Percentiles rank a stretch among this genome's conserved stretches.
Conservation (phyloP, 1,140 invertebrate genomes). For the Sinella curviseta region DNA sequence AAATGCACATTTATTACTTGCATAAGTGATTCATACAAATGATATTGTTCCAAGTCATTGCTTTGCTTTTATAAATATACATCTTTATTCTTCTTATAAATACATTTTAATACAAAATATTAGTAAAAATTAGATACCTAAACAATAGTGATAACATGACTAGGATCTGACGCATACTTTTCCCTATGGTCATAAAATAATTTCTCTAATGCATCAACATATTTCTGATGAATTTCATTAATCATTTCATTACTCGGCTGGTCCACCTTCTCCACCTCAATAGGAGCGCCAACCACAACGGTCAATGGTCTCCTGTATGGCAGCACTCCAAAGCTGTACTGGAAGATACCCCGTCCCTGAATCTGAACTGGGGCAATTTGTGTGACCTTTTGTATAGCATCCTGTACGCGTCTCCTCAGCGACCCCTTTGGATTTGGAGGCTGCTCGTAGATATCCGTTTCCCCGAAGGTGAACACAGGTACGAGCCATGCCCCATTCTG, state of each 20-base stretch:
- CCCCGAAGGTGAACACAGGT: conserved; percentile 87
- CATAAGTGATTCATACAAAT: no score
- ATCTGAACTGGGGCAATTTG: conserved; percentile 79
- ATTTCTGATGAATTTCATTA: conserved; percentile 71
- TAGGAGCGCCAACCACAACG: conserved; percentile 81
- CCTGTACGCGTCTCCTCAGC: conserved; percentile 67
- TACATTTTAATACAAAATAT: no score
- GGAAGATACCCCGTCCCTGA: conserved; percentile 82
- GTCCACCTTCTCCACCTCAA: conserved; percentile 68
- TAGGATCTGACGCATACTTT: conserved; percentile 64
- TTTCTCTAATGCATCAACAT: conserved; percentile 66
- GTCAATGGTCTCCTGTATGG: conserved; percentile 75
- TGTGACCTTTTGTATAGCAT: conserved; percentile 51
- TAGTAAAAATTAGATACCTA: no score
- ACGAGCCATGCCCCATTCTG: conserved; percentile 73
- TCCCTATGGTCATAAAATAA: conserved; percentile 79
- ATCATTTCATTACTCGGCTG: conserved; percentile 74
- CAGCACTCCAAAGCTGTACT: conserved; percentile 82
- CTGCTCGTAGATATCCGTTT: conserved; percentile 84
- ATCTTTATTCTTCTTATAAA: no score
- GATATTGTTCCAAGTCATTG: no score
- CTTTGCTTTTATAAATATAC: no score
- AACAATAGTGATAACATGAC: conserved; percentile 36
- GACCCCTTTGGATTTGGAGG: conserved; percentile 71
- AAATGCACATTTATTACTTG: no score